Conservation (phyloP, 2,797 vertebrate species). For the Pseudocheirus occidentalis region DNA sequence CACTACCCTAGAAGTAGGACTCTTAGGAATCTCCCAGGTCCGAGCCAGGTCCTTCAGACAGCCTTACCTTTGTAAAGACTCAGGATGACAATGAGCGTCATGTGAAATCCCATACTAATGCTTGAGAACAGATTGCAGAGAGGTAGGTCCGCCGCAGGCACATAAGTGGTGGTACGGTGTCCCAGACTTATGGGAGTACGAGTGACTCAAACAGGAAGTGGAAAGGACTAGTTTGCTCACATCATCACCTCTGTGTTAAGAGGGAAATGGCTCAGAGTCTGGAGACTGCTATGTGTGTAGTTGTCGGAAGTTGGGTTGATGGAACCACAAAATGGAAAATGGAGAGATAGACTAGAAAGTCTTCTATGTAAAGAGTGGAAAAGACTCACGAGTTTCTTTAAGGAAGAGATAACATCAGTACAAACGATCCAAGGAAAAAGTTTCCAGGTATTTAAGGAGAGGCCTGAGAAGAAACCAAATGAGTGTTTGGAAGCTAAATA, state of each 20-base stretch:
- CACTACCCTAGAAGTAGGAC: background rate
- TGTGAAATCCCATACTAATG: background rate
- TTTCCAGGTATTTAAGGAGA: constrained; percentile 16
- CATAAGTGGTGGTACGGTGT: constrained; percentile 28
- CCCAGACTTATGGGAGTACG: background rate
- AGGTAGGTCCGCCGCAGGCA: constrained; percentile 13
- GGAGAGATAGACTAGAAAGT: background rate
- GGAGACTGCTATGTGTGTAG: background rate
- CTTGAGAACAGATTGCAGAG: background rate
- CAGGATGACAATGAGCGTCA: background rate
- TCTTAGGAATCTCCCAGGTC: constrained; percentile 1
- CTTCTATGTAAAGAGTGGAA: background rate
- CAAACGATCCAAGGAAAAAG: background rate
- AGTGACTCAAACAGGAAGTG: background rate
- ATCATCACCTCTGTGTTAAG: constrained; percentile 22
- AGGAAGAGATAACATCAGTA: constrained; percentile 33
- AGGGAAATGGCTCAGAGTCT: background rate
- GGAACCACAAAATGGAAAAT: background rate
- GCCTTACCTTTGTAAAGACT: background rate
- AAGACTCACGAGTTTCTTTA: constrained; percentile 1
- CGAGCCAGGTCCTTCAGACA: constrained; percentile 10
- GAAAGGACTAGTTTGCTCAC: background rate
- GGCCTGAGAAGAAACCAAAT: background rate
- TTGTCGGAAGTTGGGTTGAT: background rate
- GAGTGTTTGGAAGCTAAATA: constrained; percentile 21